A percentile compares a stretch with the other conserved stretches of the same genome.
These are phyloP conservation scores for Dicaeum eximium DNA, from an alignment of 2,113 vertebrate genomes.

Conservation along the genomic window DNA sequence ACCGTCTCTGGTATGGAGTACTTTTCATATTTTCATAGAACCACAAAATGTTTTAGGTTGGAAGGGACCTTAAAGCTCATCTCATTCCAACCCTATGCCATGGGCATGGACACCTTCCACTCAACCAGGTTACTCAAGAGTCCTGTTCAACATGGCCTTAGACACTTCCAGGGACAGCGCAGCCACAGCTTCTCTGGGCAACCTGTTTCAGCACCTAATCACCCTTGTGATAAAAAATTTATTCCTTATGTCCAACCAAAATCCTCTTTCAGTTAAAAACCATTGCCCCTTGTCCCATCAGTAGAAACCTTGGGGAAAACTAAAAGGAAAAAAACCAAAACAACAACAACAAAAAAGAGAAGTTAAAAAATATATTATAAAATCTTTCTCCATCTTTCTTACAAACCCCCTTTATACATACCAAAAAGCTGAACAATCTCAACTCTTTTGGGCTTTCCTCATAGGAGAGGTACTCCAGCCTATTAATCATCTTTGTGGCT, in stretches of 20 bases:
- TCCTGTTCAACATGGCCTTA: rapidly evolving
- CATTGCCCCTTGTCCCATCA: background rate
- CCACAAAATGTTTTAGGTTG: background rate
- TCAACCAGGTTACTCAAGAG: background rate
- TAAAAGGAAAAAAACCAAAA: background rate
- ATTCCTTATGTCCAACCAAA: background rate
- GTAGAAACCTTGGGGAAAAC: background rate
- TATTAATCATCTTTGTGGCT: background rate
- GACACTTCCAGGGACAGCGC: background rate
- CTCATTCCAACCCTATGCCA: background rate
- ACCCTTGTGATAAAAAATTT: background rate
- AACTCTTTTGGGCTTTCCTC: background rate
- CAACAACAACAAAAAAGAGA: no score
- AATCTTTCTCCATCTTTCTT: background rate
- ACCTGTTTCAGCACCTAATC: background rate
- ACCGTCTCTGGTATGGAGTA: background rate
- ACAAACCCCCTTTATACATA: background rate
- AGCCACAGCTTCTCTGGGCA: background rate
- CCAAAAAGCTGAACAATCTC: background rate
- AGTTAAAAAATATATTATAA: background rate
- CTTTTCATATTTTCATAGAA: background rate
- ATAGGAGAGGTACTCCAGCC: background rate
- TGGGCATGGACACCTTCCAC: background rate
- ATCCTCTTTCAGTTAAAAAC: background rate
- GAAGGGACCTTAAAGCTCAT: background rate